A percentile compares a stretch with the other conserved stretches of the same genome.
phyloP scores from a whole-genome alignment of 2,888 invertebrate genomes.

The Pecten maximus region DNA sequence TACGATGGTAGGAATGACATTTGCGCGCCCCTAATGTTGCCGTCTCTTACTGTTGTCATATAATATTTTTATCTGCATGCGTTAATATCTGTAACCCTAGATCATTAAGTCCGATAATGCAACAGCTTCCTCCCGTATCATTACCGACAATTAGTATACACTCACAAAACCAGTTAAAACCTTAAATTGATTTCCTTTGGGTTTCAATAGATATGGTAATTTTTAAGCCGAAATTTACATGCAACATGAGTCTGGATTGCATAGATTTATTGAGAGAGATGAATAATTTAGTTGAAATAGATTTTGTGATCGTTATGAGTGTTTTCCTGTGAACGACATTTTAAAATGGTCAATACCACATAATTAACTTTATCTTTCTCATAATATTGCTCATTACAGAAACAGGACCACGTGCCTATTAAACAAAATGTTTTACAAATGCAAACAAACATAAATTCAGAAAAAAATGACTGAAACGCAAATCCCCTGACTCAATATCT shows the following conservation, averaged over 20 bases:
- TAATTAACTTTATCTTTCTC: background rate
- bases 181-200: constrained; percentile 1
- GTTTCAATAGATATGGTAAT: background rate
- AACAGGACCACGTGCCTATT: background rate
- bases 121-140: background rate
- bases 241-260: constrained; percentile 16
- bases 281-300: constrained; percentile 7
- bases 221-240: constrained; percentile 23
- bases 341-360: background rate
- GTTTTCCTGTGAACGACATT: background rate
- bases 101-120: background rate
- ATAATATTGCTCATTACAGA: background rate
- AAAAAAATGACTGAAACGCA: too few species aligned
- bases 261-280: background rate
- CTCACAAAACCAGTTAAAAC: background rate
- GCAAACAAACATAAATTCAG: too few species aligned
- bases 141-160: constrained; percentile 26
- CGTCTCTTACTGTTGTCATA: background rate
- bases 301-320: background rate
- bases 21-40: background rate
- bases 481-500: too few species aligned
- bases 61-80: background rate
- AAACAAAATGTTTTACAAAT: too few species aligned
- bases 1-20: background rate
- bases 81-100: background rate